Evolutionary conservation across 2,113 vertebrate genomes (phyloP).

Genomic region (Oreocharis arfaki): DNA sequence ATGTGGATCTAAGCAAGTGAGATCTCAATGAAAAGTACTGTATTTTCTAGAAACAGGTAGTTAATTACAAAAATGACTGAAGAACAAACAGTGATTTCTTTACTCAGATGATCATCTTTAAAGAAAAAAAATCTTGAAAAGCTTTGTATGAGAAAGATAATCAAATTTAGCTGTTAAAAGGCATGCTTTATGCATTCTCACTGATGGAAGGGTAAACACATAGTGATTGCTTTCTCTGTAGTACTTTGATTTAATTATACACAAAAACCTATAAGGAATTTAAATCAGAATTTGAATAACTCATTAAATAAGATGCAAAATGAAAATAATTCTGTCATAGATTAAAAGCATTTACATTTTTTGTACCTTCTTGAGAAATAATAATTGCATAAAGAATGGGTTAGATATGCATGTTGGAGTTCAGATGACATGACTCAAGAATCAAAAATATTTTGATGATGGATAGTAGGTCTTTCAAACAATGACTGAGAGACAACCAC

Average conservation of each 20-base stretch:
- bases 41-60: neutral
- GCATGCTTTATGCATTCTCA: neutral
- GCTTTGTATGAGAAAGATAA: neutral
- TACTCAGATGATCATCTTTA: neutral
- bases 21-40: neutral
- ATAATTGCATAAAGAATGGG: neutral
- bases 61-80: neutral
- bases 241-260: neutral
- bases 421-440: neutral
- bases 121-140: neutral
- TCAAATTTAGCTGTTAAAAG: neutral
- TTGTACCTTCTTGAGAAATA: neutral
- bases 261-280: neutral
- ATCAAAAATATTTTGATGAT: conserved; percentile 28
- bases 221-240: neutral
- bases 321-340: neutral
- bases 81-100: neutral
- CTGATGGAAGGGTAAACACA: neutral
- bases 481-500: neutral
- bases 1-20: neutral
- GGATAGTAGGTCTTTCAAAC: neutral
- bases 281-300: neutral
- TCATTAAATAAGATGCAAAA: neutral
- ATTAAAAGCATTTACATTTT: neutral
- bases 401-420: neutral